phyloP scores from a whole-genome alignment of 2,888 invertebrate genomes.

The Halictus ligatus region DNA sequence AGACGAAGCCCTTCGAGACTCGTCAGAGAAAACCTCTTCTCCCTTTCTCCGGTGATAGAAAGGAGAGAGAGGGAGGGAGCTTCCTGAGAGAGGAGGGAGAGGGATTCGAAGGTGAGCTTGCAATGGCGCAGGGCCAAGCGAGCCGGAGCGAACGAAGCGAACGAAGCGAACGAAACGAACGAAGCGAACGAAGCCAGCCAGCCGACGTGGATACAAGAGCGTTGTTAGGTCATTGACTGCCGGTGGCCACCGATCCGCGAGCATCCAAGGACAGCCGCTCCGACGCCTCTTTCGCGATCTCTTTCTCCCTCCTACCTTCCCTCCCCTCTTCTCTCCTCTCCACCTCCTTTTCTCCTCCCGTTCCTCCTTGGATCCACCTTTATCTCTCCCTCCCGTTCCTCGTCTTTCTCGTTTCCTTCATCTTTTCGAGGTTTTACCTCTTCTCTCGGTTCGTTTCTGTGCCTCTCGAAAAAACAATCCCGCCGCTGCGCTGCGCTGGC shows the following conservation, averaged over 20 bases:
- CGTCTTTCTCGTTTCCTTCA: not conserved
- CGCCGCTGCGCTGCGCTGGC: not conserved
- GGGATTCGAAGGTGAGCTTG: conserved; percentile 56
- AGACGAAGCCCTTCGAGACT: conserved; percentile 37
- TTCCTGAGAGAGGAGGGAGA: too few species aligned
- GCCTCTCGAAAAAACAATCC: conserved; percentile 36
- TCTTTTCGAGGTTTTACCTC: conserved; percentile 5
- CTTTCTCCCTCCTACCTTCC: conserved; percentile 17
- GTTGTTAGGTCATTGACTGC: conserved; percentile 84
- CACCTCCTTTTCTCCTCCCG: conserved; percentile 28
- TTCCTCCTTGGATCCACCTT: conserved; percentile 2
- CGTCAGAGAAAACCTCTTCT: conserved; percentile 40
- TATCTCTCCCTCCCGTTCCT: not conserved
- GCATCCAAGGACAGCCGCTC: conserved; percentile 83
- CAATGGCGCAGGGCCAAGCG: conserved; percentile 48
- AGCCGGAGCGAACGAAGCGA: conserved; percentile 74
- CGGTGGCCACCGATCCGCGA: conserved; percentile 83
- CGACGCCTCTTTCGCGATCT: conserved; percentile 67
- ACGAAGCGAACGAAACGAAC: conserved; percentile 72
- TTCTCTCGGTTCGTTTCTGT: conserved; percentile 3
- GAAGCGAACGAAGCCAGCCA: conserved; percentile 70
- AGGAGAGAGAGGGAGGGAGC: not conserved
- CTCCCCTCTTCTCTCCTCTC: not conserved
- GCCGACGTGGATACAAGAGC: conserved; percentile 77
- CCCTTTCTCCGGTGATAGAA: not conserved